Conservation (phyloP, 2,797 vertebrate species). For the Rhinophrynus dorsalis region DNA sequence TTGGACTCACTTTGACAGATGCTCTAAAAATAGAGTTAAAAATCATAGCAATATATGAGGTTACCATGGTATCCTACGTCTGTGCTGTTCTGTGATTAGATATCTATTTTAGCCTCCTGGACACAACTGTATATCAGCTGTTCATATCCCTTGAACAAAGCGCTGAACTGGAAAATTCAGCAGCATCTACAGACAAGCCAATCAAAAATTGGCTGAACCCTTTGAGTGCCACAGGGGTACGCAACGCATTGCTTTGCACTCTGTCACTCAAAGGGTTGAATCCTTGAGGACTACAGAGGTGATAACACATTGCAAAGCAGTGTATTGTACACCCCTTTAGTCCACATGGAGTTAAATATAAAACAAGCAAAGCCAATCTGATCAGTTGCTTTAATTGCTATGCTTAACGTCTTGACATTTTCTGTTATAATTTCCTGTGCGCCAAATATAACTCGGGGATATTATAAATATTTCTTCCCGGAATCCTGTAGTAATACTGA, state of each 20-base stretch:
- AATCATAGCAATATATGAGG: neutral
- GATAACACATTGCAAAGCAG: too few relatives aligned
- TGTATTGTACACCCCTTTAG: too few relatives aligned
- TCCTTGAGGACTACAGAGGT: too few relatives aligned
- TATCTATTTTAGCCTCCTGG: neutral
- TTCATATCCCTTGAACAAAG: neutral
- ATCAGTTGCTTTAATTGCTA: neutral
- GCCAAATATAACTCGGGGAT: too few relatives aligned
- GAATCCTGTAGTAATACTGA: too few relatives aligned
- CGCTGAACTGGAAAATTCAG: neutral
- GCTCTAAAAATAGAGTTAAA: slow-evolving; percentile 8
- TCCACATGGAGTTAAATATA: too few relatives aligned
- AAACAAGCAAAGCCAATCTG: neutral
- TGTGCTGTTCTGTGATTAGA: neutral
- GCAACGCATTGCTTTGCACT: too few relatives aligned
- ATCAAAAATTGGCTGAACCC: too few relatives aligned
- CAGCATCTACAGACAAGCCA: too few relatives aligned
- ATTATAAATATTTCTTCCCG: too few relatives aligned
- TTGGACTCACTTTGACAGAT: neutral
- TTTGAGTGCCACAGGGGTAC: too few relatives aligned
- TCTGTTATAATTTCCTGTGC: neutral
- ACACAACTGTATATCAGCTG: neutral
- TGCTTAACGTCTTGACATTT: neutral
- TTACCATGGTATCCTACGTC: slow-evolving; percentile 5
- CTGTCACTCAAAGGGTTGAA: too few relatives aligned